Conservation (phyloP, 2,888 invertebrate species). For the Mythimna pallens region DNA sequence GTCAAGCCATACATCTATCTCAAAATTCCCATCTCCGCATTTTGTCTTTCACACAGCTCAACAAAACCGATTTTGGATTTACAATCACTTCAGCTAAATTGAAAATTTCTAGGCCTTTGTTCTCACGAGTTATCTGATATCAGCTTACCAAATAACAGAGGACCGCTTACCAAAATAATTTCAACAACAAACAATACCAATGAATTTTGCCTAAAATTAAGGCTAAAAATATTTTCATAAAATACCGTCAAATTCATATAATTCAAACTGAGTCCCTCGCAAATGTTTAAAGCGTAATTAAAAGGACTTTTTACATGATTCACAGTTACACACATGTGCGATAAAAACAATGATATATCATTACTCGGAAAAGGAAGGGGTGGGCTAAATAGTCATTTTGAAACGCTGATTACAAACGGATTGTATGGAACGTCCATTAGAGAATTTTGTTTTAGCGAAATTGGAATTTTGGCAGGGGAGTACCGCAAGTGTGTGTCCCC, state of each 20-base stretch:
- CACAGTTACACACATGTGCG: slow-evolving; percentile 65
- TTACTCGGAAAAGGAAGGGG: slow-evolving; percentile 63
- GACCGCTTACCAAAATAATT: neutral
- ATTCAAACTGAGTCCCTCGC: slow-evolving; percentile 50
- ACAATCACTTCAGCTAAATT: too few species aligned
- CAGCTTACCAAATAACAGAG: neutral
- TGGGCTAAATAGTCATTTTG: slow-evolving; percentile 67
- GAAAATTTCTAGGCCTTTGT: too few species aligned
- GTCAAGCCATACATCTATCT: too few species aligned
- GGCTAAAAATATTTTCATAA: slow-evolving; percentile 45
- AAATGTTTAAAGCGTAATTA: slow-evolving; percentile 64
- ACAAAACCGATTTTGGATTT: too few species aligned
- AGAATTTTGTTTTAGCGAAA: slow-evolving; percentile 59
- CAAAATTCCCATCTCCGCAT: too few species aligned
- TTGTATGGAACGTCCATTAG: slow-evolving; percentile 57
- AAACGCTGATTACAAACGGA: slow-evolving; percentile 59
- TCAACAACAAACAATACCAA: neutral
- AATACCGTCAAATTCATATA: slow-evolving; percentile 58
- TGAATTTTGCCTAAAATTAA: slow-evolving; percentile 21
- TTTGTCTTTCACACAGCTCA: too few species aligned
- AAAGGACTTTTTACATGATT: slow-evolving; percentile 65
- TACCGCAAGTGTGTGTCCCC: neutral
- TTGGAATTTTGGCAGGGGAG: slow-evolving; percentile 40
- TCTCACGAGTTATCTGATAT: too few species aligned
- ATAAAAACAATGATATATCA: slow-evolving; percentile 72